Evolutionary conservation across 2,888 invertebrate species (phyloP).

Genomic region (Mechanitis mazaeus): DNA sequence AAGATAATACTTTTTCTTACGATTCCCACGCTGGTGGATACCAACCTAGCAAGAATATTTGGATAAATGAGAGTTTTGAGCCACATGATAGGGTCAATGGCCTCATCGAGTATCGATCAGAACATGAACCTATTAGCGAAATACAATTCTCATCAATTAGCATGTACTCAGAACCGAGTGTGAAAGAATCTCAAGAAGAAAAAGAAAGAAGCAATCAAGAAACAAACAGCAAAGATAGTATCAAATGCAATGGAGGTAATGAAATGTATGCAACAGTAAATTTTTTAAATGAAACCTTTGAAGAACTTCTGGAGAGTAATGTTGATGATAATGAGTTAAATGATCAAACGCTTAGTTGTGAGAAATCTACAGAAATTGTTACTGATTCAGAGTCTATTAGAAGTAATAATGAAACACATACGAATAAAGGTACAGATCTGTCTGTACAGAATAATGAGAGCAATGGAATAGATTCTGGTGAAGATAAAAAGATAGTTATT

Average conservation of each 20-base stretch:
- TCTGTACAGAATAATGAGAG: not conserved
- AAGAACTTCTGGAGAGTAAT: conserved; percentile 67
- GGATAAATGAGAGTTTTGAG: conserved; percentile 23
- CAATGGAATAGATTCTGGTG: conserved; percentile 28
- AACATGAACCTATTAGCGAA: conserved; percentile 8
- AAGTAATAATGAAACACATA: conserved; percentile 9
- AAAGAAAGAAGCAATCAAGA: conserved; percentile 14
- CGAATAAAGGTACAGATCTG: not conserved
- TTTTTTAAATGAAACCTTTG: conserved; percentile 62
- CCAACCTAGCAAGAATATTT: conserved; percentile 24
- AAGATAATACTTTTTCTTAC: conserved; percentile 42
- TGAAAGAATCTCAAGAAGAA: not conserved
- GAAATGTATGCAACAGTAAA: conserved; percentile 60
- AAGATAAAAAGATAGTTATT: conserved; percentile 40
- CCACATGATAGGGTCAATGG: conserved; percentile 29
- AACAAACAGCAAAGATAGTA: conserved; percentile 19
- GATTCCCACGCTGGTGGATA: conserved; percentile 40
- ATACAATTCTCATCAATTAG: conserved; percentile 1
- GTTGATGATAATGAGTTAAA: conserved; percentile 59
- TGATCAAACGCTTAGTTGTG: conserved; percentile 37
- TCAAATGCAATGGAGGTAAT: conserved; percentile 49
- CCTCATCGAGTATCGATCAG: conserved; percentile 8
- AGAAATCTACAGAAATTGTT: conserved; percentile 21
- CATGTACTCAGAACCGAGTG: conserved; percentile 4
- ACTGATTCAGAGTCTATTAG: conserved; percentile 19